Percentiles rank a stretch among this genome's conserved stretches.
Conservation (phyloP, 2,888 invertebrate genomes). For the Hemistola chrysoprasaria region DNA sequence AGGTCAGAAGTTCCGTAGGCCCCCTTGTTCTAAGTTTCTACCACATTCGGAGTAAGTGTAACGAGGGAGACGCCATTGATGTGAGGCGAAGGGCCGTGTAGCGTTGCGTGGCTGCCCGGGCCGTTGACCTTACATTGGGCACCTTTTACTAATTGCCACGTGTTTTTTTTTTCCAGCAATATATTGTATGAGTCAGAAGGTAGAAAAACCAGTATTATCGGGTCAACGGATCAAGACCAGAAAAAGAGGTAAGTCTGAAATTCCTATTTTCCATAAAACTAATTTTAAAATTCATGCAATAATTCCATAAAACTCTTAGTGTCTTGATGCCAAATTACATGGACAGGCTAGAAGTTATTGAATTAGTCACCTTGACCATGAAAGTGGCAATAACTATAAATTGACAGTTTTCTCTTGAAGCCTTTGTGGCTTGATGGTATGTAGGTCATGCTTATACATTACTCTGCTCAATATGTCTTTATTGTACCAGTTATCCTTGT, state of each 20-base stretch:
- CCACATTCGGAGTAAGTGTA: constrained; percentile 50
- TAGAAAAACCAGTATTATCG: constrained; percentile 99
- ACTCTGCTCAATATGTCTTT: neutral
- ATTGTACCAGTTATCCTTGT: constrained; percentile 6
- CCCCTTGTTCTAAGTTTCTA: constrained; percentile 39
- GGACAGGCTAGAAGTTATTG: no score
- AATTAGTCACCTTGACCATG: constrained; percentile 40
- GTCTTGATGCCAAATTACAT: no score
- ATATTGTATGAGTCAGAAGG: constrained; percentile 99
- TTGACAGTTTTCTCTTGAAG: constrained; percentile 9
- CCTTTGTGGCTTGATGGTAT: constrained; percentile 7
- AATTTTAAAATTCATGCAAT: no score
- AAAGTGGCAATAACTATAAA: constrained; percentile 16
- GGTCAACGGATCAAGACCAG: constrained; percentile 99
- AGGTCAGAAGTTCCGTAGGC: constrained; percentile 36
- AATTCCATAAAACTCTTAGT: no score
- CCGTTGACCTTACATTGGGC: constrained; percentile 67
- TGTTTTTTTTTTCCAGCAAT: constrained; percentile 86
- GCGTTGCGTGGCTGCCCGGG: constrained; percentile 48
- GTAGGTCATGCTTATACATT: constrained; percentile 27
- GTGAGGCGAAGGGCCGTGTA: constrained; percentile 41
- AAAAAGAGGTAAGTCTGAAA: constrained; percentile 93
- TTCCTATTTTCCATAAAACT: constrained; percentile 34
- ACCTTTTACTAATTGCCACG: constrained; percentile 71
- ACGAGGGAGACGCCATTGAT: constrained; percentile 51